Conservation (phyloP, 1,140 invertebrate genomes). For the Holotrichia oblita region DNA sequence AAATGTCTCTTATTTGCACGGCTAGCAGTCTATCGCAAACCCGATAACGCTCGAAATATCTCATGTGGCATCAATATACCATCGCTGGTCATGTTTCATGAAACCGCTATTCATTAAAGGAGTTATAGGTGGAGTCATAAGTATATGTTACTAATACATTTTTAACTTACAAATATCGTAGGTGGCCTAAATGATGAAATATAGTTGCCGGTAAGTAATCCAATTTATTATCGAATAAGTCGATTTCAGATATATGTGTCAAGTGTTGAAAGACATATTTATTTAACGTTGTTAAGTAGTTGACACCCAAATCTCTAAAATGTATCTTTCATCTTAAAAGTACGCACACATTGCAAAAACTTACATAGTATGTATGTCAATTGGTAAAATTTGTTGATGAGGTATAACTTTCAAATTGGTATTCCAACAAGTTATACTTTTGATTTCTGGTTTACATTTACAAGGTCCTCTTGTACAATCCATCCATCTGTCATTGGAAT, state of each 20-base stretch:
- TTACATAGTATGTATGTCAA: slow-evolving; percentile 75
- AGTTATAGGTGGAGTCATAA: too few relatives aligned
- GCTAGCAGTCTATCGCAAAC: too few relatives aligned
- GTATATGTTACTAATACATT: too few relatives aligned
- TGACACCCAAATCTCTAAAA: slow-evolving; percentile 79
- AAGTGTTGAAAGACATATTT: slow-evolving; percentile 78
- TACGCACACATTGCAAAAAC: slow-evolving; percentile 48
- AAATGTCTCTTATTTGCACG: too few relatives aligned
- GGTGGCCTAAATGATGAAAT: slow-evolving; percentile 76
- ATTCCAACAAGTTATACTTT: slow-evolving; percentile 78
- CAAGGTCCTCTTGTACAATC: slow-evolving; percentile 75
- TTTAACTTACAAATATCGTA: slow-evolving; percentile 73
- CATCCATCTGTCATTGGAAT: slow-evolving; percentile 71
- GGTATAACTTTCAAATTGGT: slow-evolving; percentile 71
- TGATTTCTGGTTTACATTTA: slow-evolving; percentile 71
- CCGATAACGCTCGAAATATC: too few relatives aligned
- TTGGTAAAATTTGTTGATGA: slow-evolving; percentile 72
- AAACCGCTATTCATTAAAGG: background rate
- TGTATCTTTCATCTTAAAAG: background rate
- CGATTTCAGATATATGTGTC: slow-evolving; percentile 74
- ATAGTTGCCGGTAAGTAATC: slow-evolving; percentile 79
- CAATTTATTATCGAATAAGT: slow-evolving; percentile 81
- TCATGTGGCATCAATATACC: too few relatives aligned
- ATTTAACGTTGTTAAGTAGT: slow-evolving; percentile 75
- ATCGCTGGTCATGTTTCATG: too few relatives aligned